These are phyloP conservation scores for Rhysida immarginata DNA, from an alignment of 1,140 invertebrate species.

Conservation along the genomic window DNA sequence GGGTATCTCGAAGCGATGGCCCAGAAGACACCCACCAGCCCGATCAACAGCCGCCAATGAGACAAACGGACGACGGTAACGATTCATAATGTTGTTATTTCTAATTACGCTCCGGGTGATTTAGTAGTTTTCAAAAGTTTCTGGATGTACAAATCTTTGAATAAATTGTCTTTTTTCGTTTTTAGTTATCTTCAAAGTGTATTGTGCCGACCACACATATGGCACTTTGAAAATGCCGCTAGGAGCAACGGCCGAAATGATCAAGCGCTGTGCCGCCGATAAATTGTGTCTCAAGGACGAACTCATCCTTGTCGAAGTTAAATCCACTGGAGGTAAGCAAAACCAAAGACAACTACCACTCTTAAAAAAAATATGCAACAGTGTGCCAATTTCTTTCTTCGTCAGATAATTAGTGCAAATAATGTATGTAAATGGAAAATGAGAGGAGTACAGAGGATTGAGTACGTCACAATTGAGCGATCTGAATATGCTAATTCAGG, in stretches of 20 bases:
- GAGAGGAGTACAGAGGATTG: too few relatives aligned
- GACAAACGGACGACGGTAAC: constrained; percentile 7
- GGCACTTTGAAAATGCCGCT: constrained; percentile 59
- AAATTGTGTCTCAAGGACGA: constrained; percentile 59
- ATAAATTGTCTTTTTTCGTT: neutral
- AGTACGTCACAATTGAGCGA: too few relatives aligned
- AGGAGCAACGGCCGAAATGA: constrained; percentile 50
- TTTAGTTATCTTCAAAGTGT: constrained; percentile 65
- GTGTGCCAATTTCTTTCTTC: neutral
- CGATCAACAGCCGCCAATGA: neutral
- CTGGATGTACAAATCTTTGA: neutral
- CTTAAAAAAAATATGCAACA: too few relatives aligned
- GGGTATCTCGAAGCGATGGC: constrained; percentile 36
- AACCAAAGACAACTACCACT: too few relatives aligned
- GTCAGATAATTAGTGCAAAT: too few relatives aligned
- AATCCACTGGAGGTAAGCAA: constrained; percentile 43
- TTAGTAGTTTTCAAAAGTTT: neutral
- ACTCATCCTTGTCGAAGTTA: constrained; percentile 62
- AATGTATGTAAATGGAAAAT: too few relatives aligned
- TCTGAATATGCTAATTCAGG: too few relatives aligned
- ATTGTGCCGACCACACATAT: constrained; percentile 73
- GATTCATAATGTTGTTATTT: constrained; percentile 1
- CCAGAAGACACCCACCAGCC: constrained; percentile 18
- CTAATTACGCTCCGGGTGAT: neutral
- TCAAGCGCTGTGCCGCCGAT: constrained; percentile 55